Conservation (phyloP, 2,113 vertebrate species). For the Apistogramma diplotaenia region DNA sequence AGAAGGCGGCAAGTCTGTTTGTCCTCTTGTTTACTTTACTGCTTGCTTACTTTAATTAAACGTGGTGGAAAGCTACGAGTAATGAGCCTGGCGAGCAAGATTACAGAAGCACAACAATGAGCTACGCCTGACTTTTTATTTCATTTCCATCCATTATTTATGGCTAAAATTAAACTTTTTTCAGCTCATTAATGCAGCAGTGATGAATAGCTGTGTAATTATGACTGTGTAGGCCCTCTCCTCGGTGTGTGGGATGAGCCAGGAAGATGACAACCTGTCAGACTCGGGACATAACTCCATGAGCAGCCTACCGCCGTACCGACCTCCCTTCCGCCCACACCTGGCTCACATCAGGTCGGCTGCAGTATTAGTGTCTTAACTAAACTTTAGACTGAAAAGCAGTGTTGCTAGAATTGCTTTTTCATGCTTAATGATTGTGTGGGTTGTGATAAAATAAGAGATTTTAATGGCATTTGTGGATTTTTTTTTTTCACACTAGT, state of each 20-base stretch:
- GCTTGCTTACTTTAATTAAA: not conserved
- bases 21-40: not conserved
- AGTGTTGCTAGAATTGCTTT: not conserved
- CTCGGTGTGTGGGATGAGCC: slow-evolving; percentile 73
- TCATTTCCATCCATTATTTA: not conserved
- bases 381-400: slow-evolving; percentile 2
- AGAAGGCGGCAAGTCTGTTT: not conserved
- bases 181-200: not conserved
- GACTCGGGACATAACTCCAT: slow-evolving; percentile 92
- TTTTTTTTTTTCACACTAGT: slow-evolving; percentile 35
- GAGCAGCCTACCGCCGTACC: slow-evolving; percentile 88
- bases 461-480: not conserved
- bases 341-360: slow-evolving; percentile 83
- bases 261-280: slow-evolving; percentile 83
- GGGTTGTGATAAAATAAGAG: slow-evolving; percentile 2
- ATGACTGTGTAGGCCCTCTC: slow-evolving; percentile 58
- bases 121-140: not conserved
- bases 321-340: slow-evolving; percentile 83
- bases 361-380: not conserved
- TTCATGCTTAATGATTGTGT: slow-evolving; percentile 10
- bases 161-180: not conserved
- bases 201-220: slow-evolving; percentile 3
- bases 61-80: not conserved
- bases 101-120: not conserved
- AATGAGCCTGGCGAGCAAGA: not conserved